Conservation (phyloP, 1,140 invertebrate genomes). For the Temnothorax curvispinosus region DNA sequence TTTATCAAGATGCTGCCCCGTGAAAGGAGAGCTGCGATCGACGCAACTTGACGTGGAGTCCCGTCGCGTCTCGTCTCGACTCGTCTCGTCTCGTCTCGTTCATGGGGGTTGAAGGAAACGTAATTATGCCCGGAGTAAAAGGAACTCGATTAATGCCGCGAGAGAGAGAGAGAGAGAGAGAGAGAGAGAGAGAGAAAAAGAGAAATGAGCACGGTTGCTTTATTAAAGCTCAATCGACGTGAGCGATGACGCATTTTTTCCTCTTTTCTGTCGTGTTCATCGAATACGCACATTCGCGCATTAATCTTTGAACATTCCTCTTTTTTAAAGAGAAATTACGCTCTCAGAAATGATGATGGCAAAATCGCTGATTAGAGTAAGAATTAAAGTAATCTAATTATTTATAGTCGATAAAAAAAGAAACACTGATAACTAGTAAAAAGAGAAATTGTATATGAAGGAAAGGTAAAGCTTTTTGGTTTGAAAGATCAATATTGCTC, state of each 20-base stretch:
- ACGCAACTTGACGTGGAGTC: slow-evolving; percentile 21
- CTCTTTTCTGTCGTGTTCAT: not conserved
- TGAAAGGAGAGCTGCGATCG: slow-evolving; percentile 57
- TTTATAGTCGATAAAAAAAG: not conserved
- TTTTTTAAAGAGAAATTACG: not conserved
- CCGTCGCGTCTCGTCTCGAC: not conserved
- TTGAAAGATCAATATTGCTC: not conserved
- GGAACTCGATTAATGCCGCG: slow-evolving; percentile 41
- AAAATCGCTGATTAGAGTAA: not conserved
- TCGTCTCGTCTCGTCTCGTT: slow-evolving; percentile 3
- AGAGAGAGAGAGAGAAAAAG: not conserved
- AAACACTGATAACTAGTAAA: not conserved
- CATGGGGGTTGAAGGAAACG: slow-evolving; percentile 10
- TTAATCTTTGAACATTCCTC: not conserved
- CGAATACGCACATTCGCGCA: not conserved
- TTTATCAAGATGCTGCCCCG: slow-evolving; percentile 56
- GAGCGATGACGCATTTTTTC: not conserved
- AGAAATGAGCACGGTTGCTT: not conserved
- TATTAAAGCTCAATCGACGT: slow-evolving; percentile 36
- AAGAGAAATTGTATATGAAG: not conserved
- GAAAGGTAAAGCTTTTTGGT: not conserved
- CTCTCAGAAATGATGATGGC: not conserved
- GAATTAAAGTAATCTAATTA: not conserved
- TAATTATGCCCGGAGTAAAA: slow-evolving; percentile 52
- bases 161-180: not conserved